Conservation (phyloP, 2,888 invertebrate species). For the Dasysyrphus tricinctus region DNA sequence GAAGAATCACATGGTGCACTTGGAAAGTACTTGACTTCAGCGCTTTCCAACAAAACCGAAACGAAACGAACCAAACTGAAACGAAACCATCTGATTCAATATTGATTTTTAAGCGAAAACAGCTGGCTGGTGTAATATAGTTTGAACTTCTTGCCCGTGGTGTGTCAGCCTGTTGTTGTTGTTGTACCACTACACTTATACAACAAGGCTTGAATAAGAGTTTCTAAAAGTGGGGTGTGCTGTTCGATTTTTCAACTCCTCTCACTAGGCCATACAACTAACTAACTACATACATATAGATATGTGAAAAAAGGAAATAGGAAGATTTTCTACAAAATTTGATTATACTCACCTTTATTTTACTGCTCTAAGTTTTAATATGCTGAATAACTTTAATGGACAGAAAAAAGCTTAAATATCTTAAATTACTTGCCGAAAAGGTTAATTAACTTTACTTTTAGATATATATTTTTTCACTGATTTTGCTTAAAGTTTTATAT, state of each 20-base stretch:
- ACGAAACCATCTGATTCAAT: slow-evolving; percentile 69
- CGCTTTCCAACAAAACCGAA: background rate
- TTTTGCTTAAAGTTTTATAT: slow-evolving; percentile 61
- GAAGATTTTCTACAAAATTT: background rate
- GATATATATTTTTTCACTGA: slow-evolving; percentile 39
- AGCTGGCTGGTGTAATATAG: slow-evolving; percentile 57
- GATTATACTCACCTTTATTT: slow-evolving; percentile 62
- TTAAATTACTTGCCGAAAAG: slow-evolving; percentile 61
- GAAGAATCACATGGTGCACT: slow-evolving; percentile 63
- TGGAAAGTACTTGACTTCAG: slow-evolving; percentile 45
- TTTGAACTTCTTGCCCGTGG: slow-evolving; percentile 61
- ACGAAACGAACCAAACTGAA: slow-evolving; percentile 16
- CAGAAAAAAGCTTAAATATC: slow-evolving; percentile 77
- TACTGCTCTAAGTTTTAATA: slow-evolving; percentile 3
- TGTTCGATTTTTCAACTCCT: slow-evolving; percentile 76
- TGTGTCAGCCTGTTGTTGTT: slow-evolving; percentile 38
- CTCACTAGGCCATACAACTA: slow-evolving; percentile 53
- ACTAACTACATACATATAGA: background rate
- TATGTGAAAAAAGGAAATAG: slow-evolving; percentile 2
- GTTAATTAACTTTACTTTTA: slow-evolving; percentile 45
- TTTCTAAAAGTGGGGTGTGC: slow-evolving; percentile 74
- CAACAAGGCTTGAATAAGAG: slow-evolving; percentile 34
- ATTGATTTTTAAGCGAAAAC: slow-evolving; percentile 69
- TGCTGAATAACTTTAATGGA: slow-evolving; percentile 76
- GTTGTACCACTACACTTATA: slow-evolving; percentile 47